Evolutionary conservation across 2,888 invertebrate genomes (phyloP), one percentile per base, ranked within the genome.

Genomic region (Acrobasis repandana): DNA sequence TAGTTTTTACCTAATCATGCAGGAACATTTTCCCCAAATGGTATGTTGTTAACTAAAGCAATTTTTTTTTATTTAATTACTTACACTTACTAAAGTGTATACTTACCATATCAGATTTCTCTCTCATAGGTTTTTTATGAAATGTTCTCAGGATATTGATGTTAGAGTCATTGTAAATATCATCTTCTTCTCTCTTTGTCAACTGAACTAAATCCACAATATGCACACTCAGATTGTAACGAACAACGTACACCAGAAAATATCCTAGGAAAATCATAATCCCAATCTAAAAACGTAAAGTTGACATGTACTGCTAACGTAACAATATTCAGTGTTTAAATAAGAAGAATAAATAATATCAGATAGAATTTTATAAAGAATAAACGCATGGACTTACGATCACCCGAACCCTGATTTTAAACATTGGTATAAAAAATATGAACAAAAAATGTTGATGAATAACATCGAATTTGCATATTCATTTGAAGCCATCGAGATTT

Each of bases 181-280:
- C 28, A 34, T 47, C n/a, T 9, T 67, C 66, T 18, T 75, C 75
- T 61, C 74, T 76, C 33, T 73, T 76, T 15, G 75, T 69, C 46
- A 83, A 69, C 58, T 82, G 82, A 1, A 85, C 78, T 86, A 92
- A 90, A 51, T 85, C 91, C 10, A 92, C 81, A 46, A 91, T 87
- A 63, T 92, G 91, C 3, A 91, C 91, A 67, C 91, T 89, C n/a
- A 92, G 65, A 61, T 89, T 88, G 67, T 90, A 85, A 16, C 91
- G 82, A 2, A 90, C 86, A 8, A 88, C 63, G 66, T 88, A 90
- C 52, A 83, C 78, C 72, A 73, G 90, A 79, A 85, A 94, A 88
- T 69, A 94, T 9, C 76, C 95, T 80, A 70, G 92, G 93, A 81
- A 95, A 74, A 78, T 95, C 87, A 88, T 95, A 80, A 77, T 92